phyloP scores from a whole-genome alignment of 2,113 vertebrate genomes.

The Chlamydotis undulata region DNA sequence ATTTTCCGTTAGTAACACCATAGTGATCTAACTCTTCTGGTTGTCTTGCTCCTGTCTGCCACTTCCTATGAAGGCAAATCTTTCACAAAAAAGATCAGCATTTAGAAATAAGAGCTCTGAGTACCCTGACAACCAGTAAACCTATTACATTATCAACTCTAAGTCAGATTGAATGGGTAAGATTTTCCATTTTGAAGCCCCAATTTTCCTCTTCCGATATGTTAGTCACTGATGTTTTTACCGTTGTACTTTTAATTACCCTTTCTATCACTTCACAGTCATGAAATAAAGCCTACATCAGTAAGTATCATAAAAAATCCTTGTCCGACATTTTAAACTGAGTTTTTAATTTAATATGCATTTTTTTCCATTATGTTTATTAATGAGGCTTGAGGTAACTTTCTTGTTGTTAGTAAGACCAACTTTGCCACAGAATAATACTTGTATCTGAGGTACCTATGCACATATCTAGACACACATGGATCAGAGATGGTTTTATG shows the following conservation, averaged over 20 bases:
- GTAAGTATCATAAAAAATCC: not conserved
- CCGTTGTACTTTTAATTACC: not conserved
- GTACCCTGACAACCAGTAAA: not conserved
- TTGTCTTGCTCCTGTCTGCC: not conserved
- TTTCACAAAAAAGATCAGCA: not conserved
- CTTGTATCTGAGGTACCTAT: not conserved
- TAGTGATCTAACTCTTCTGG: not conserved
- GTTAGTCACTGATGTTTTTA: not conserved
- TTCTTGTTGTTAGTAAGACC: not conserved
- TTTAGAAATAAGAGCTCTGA: not conserved
- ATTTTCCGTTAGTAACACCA: not conserved
- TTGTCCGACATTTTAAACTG: constrained; percentile 5
- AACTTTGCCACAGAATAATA: not conserved
- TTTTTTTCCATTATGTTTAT: not conserved
- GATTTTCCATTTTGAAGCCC: not conserved
- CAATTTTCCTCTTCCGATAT: not conserved
- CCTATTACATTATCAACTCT: not conserved
- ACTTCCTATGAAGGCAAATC: not conserved
- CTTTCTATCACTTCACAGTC: not conserved
- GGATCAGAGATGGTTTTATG: not conserved
- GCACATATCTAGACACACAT: rapidly evolving
- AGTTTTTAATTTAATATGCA: not conserved
- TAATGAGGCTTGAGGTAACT: not conserved
- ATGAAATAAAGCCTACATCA: not conserved
- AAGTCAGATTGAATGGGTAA: not conserved